These are phyloP conservation scores for Cerceris ruficornis DNA, from an alignment of 2,888 invertebrate species.

Conservation along the genomic window DNA sequence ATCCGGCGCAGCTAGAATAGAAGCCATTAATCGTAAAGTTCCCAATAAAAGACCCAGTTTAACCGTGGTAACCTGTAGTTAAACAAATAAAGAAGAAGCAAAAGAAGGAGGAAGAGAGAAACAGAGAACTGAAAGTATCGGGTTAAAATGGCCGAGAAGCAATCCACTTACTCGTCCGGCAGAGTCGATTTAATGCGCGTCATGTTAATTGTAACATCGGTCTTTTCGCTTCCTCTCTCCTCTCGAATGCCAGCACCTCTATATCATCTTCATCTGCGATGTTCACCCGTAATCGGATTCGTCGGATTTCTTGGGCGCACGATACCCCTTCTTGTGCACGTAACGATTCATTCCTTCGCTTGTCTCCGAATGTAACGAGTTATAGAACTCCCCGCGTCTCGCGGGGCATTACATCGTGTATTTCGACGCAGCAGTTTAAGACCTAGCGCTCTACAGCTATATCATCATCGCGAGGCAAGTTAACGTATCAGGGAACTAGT, in stretches of 20 bases:
- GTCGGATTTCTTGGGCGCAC: neutral
- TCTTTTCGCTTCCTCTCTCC: too few relatives aligned
- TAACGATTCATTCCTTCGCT: constrained; percentile 15
- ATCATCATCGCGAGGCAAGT: constrained; percentile 48
- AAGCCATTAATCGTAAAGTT: too few relatives aligned
- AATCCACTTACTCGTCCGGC: too few relatives aligned
- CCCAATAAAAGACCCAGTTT: too few relatives aligned
- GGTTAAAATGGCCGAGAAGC: too few relatives aligned
- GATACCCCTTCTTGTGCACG: neutral
- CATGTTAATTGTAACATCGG: too few relatives aligned
- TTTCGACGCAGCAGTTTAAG: constrained; percentile 53
- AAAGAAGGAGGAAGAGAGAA: too few relatives aligned
- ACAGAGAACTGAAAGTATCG: too few relatives aligned
- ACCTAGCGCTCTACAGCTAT: constrained; percentile 35
- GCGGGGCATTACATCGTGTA: constrained; percentile 38
- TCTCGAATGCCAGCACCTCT: neutral
- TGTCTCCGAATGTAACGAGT: constrained; percentile 31
- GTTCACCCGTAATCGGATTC: constrained; percentile 5
- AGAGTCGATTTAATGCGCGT: too few relatives aligned
- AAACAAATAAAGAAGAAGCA: too few relatives aligned
- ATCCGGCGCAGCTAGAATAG: too few relatives aligned
- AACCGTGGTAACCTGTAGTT: too few relatives aligned
- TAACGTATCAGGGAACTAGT: constrained; percentile 45
- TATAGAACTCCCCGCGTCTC: constrained; percentile 28
- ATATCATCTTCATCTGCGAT: neutral